These are phyloP conservation scores for Oxycera nigricornis DNA, from an alignment of 2,888 invertebrate species.

Conservation along the genomic window DNA sequence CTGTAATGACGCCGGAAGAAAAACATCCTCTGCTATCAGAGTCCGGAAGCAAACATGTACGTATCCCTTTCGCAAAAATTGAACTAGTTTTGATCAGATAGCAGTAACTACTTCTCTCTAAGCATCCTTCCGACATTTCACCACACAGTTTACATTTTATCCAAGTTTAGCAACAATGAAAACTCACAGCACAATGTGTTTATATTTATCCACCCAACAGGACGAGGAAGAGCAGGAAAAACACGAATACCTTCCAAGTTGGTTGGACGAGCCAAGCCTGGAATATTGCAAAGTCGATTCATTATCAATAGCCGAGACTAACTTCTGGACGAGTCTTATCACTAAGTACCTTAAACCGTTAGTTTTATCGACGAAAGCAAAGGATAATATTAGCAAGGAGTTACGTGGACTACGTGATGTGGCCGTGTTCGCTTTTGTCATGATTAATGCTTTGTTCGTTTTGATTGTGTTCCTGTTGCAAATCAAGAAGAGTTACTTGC, in stretches of 20 bases:
- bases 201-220: neutral
- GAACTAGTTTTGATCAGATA: neutral
- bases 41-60: conserved; percentile 3
- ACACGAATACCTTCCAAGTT: conserved; percentile 60
- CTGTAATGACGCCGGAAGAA: conserved; percentile 33
- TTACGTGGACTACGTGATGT: conserved; percentile 67
- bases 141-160: neutral
- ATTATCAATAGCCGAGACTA: conserved; percentile 70
- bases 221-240: conserved; percentile 45
- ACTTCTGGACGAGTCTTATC: conserved; percentile 81
- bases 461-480: conserved; percentile 77
- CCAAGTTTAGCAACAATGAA: neutral
- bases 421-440: conserved; percentile 73
- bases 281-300: conserved; percentile 72
- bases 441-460: conserved; percentile 80
- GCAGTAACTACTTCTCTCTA: neutral
- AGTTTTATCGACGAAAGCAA: conserved; percentile 69
- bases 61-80: neutral
- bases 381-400: conserved; percentile 61
- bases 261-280: conserved; percentile 75
- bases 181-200: neutral
- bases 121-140: neutral
- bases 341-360: conserved; percentile 78
- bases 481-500: conserved; percentile 72
- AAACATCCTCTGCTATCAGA: neutral